Percentiles rank a stretch among this genome's conserved stretches.
These are phyloP conservation scores for Flabesymbios commensalis DNA, from an alignment of 2,888 invertebrate species.

Conservation along the genomic window DNA sequence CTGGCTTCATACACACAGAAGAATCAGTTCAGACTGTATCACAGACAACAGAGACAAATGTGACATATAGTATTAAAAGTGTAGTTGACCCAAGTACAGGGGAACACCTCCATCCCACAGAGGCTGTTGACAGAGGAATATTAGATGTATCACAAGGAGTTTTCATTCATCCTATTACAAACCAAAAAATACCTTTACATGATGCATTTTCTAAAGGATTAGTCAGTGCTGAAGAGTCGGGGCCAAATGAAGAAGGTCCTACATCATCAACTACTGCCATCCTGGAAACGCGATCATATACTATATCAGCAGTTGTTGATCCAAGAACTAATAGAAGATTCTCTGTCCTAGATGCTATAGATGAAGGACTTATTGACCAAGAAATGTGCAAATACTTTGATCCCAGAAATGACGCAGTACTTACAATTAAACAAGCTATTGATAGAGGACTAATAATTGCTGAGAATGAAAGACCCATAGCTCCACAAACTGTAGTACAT, in stretches of 20 bases:
- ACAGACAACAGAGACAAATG: background rate
- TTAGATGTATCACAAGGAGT: conserved; percentile 62
- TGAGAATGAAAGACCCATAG: conserved; percentile 11
- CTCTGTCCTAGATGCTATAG: conserved; percentile 70
- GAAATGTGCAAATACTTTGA: conserved; percentile 66
- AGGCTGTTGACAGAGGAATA: conserved; percentile 60
- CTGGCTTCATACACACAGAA: conserved; percentile 22
- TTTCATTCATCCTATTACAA: conserved; percentile 58
- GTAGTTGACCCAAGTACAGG: conserved; percentile 72
- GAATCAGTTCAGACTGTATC: background rate
- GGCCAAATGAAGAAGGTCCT: conserved; percentile 61
- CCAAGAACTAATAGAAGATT: conserved; percentile 84
- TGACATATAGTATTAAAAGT: conserved; percentile 40
- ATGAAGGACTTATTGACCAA: conserved; percentile 73
- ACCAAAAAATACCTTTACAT: conserved; percentile 69
- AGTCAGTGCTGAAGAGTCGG: conserved; percentile 77
- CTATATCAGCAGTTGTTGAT: conserved; percentile 72
- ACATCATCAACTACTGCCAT: conserved; percentile 65
- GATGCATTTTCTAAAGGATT: conserved; percentile 80
- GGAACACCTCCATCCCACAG: conserved; percentile 65
- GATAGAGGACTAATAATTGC: conserved; percentile 72
- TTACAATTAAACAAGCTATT: conserved; percentile 81
- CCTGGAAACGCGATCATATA: conserved; percentile 76
- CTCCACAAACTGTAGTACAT: conserved; percentile 2
- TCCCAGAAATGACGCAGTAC: conserved; percentile 65